A percentile compares a stretch with the other conserved stretches of the same genome.
Evolutionary conservation across 2,888 invertebrate genomes (phyloP).

Genomic region (Drosophila longiperda): DNA sequence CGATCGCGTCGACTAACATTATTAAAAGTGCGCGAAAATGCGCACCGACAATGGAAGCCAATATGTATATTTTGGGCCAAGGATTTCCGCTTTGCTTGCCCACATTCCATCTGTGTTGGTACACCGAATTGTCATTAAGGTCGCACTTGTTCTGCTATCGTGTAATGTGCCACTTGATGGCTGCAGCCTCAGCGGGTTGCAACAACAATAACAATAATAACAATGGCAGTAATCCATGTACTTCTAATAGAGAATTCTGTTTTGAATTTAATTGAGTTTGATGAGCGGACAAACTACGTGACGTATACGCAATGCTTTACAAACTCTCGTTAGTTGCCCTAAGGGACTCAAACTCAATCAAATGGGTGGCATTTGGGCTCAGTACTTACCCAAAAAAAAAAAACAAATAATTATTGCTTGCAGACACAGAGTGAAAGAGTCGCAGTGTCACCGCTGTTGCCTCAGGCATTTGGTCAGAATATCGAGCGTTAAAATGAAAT

Average conservation of each 20-base stretch:
- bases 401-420: conserved; percentile 30
- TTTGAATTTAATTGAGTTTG: conserved; percentile 26
- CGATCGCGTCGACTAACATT: conserved; percentile 12
- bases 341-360: conserved; percentile 39
- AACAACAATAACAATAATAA: conserved; percentile 9
- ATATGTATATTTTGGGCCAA: conserved; percentile 11
- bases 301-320: conserved; percentile 36
- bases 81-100: conserved; percentile 18
- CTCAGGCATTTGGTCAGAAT: conserved; percentile 40
- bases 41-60: conserved; percentile 5
- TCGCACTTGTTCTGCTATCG: conserved; percentile 25
- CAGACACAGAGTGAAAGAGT: neutral
- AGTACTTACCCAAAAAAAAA: conserved; percentile 22
- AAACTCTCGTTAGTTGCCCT: neutral
- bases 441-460: conserved; percentile 10
- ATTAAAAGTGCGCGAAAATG: conserved; percentile 33
- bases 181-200: conserved; percentile 46
- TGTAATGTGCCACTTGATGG: conserved; percentile 37
- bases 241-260: conserved; percentile 19
- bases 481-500: conserved; percentile 65
- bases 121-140: conserved; percentile 65
- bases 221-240: conserved; percentile 12
- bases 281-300: conserved; percentile 8
- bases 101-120: conserved; percentile 62
- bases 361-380: conserved; percentile 22